Base-by-base conservation (phyloP, 2,888 invertebrate genomes). In the Amiota minor region DNA sequence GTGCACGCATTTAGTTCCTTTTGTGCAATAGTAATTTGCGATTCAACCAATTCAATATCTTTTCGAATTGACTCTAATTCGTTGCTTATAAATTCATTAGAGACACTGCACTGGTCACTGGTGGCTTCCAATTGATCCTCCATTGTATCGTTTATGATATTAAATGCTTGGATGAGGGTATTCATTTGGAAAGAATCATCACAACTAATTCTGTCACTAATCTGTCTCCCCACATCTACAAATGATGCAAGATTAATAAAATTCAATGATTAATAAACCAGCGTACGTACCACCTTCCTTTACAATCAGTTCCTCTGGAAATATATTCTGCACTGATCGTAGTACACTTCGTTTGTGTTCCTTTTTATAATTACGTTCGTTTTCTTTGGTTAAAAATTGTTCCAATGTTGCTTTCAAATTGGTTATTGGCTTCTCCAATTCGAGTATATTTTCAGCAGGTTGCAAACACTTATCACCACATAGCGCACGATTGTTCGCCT, bases 351-450 rank as follows among this genome's bases (percentile, higher is more conserved):
- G 79, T 3, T 88, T 79, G 1, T 78, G 76, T n/a, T 85, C 83
- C 45, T 84, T 84, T 65, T 84, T 83, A 23, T 81, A 84, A 45
- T 84, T 85, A 10, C 82, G 77, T 20, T 81, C 80, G 3, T 78
- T 53, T 62, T 86, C 83, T 64, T 85, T 85, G 2, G 77, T 77
- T 49, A 86, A 83, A 69, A 89, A 88, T 8, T 76, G 77, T 47
- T 89, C 88, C 64, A 89, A 85, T 2, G 76, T 76, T 2, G 85
- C 81, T 46, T 86, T 87, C 0, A 89, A 77, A 1, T 71, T 74
- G 3, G 50, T 67, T 1, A 86, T 75, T 1, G 83, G 79, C 0
- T 70, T 46, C 9, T 87, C 86, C n/a, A 87, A 72, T 8, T 62
- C 71, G 0, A 61, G 18, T 2, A 83, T 73, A 1, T 74, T 75